These are phyloP conservation scores for Falco cherrug DNA, from an alignment of 2,797 vertebrate genomes.

Conservation along the genomic window DNA sequence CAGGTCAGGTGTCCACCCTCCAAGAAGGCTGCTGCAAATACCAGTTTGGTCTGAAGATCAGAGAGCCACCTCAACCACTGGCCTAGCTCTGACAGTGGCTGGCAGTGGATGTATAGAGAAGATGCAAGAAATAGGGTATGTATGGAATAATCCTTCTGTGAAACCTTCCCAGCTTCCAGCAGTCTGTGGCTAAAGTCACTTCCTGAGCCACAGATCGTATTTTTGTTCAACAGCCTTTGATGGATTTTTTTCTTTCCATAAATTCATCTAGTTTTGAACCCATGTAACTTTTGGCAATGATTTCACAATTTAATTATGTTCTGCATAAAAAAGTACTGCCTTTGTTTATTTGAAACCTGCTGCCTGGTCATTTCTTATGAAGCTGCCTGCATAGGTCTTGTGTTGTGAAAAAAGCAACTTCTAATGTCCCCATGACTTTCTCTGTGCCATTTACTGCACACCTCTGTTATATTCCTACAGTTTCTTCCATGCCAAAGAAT, in stretches of 20 bases:
- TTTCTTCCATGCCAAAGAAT: not conserved
- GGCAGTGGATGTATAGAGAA: not conserved
- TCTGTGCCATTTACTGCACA: not conserved
- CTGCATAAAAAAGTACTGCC: not conserved
- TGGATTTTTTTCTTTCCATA: slow-evolving; percentile 44
- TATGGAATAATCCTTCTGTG: not conserved
- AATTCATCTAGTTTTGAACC: slow-evolving; percentile 57
- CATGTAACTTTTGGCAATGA: slow-evolving; percentile 17
- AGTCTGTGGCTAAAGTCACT: slow-evolving; percentile 16
- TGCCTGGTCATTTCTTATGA: not conserved
- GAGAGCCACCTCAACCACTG: not conserved
- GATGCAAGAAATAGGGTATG: not conserved
- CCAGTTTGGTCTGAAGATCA: not conserved
- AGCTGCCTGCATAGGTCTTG: not conserved
- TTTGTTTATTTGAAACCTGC: slow-evolving; percentile 42
- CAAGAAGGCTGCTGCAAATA: not conserved
- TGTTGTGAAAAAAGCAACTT: not conserved
- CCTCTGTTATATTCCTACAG: not conserved
- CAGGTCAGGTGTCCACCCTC: not conserved
- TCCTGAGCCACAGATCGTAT: slow-evolving; percentile 27
- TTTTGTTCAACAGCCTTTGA: slow-evolving; percentile 31
- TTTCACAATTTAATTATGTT: slow-evolving; percentile 38
- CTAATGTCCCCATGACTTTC: not conserved
- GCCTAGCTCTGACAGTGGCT: not conserved
- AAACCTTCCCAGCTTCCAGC: not conserved